Conservation (phyloP, 2,113 vertebrate genomes). For the Gasterosteus nipponicus region DNA sequence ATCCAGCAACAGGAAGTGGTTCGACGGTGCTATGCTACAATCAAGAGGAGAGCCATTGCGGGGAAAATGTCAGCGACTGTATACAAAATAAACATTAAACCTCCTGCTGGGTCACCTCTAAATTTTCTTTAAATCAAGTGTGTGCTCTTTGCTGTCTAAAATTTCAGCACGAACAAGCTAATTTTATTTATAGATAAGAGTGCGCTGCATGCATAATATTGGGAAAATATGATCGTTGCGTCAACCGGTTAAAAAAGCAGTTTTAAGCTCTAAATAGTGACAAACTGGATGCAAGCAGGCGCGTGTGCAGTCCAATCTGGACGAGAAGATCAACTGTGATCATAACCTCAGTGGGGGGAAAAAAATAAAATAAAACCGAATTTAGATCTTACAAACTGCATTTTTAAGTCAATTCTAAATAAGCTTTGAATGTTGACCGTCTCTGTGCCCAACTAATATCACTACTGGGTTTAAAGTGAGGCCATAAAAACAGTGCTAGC, state of each 20-base stretch:
- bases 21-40: constrained; percentile 56
- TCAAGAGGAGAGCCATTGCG: constrained; percentile 56
- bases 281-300: neutral
- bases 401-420: constrained; percentile 45
- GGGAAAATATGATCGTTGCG: constrained; percentile 2
- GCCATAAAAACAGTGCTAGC: constrained; percentile 23
- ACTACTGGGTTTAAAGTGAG: constrained; percentile 42
- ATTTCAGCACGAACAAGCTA: neutral
- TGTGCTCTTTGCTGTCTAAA: neutral
- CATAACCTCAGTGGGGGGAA: neutral
- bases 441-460: constrained; percentile 23
- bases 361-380: neutral
- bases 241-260: constrained; percentile 64
- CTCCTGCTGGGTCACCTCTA: constrained; percentile 55
- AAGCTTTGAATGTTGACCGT: constrained; percentile 26
- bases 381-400: constrained; percentile 63
- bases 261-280: constrained; percentile 43
- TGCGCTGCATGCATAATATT: constrained; percentile 57
- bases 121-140: neutral
- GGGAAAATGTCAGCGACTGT: constrained; percentile 75
- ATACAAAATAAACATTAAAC: constrained; percentile 75
- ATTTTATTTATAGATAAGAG: constrained; percentile 2
- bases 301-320: neutral
- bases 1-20: constrained; percentile 66
- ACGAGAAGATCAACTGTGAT: neutral